Conservation (phyloP, 2,113 vertebrate species). For the Piprites chloris region DNA sequence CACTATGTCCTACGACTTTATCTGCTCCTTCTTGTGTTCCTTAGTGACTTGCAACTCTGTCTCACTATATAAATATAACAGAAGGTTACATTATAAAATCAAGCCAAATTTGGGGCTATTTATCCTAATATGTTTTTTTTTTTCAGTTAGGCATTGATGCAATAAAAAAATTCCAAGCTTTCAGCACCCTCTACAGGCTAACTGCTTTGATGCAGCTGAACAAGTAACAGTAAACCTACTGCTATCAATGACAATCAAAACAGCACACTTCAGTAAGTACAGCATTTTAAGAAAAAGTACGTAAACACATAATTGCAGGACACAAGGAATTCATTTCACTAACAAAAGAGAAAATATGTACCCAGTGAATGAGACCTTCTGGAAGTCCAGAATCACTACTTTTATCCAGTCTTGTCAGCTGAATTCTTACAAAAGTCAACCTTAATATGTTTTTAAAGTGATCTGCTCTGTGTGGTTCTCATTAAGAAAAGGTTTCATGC, state of each 20-base stretch:
- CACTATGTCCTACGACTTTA: background rate
- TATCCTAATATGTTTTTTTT: background rate
- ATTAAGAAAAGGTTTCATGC: background rate
- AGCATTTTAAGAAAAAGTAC: background rate
- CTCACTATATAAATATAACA: conserved; percentile 11
- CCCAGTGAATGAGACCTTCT: background rate
- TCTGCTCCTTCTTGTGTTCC: background rate
- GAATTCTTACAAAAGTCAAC: background rate
- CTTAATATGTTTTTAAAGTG: background rate
- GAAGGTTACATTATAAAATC: background rate
- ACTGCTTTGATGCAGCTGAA: conserved; percentile 42
- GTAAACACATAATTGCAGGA: background rate
- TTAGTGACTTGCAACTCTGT: background rate
- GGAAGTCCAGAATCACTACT: background rate
- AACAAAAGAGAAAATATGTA: background rate
- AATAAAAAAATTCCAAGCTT: conserved; percentile 61
- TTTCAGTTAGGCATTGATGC: background rate
- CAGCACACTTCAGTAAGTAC: background rate
- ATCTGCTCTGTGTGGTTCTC: background rate
- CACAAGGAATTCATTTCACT: background rate
- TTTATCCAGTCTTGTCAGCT: background rate
- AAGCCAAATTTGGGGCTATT: background rate
- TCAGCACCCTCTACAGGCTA: conserved; percentile 81
- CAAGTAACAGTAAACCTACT: background rate
- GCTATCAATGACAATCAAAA: background rate